Evolutionary conservation across 2,113 vertebrate species (phyloP).

Genomic region (Mesitornis unicolor): DNA sequence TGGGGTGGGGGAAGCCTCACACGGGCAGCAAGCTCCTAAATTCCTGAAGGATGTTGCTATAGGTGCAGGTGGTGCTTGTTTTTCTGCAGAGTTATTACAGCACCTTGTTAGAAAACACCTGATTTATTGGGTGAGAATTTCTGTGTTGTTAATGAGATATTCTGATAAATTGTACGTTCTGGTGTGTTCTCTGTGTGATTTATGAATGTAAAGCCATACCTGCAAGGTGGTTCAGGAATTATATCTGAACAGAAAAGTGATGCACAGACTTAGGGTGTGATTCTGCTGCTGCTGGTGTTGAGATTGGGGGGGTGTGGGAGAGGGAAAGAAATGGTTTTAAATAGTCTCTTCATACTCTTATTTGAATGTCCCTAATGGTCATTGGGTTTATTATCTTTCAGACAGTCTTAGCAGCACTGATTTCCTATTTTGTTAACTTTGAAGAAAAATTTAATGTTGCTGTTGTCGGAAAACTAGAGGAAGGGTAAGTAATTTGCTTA

Average conservation of each 20-base stretch:
- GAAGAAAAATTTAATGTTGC: conserved; percentile 75
- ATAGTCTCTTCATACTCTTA: neutral
- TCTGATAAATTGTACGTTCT: no score
- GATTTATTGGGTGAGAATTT: neutral
- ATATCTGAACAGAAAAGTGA: neutral
- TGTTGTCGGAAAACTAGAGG: conserved; percentile 81
- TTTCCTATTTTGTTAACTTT: conserved; percentile 86
- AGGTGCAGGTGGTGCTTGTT: neutral
- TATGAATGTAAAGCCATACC: neutral
- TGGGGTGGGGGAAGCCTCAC: neutral
- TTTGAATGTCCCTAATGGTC: neutral
- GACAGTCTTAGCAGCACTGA: conserved; percentile 88
- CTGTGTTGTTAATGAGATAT: neutral
- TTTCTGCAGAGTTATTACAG: neutral
- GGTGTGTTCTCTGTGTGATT: neutral
- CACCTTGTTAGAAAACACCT: neutral
- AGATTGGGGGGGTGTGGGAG: neutral
- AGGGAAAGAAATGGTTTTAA: neutral
- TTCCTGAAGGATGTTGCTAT: neutral
- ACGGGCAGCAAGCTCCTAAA: neutral
- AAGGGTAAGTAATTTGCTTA: conserved; percentile 78
- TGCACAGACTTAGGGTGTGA: neutral
- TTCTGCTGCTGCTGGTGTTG: neutral
- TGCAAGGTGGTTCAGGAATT: neutral
- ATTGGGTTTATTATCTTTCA: conserved; percentile 64